Base-by-base conservation (phyloP, 2,797 vertebrate genomes). In the Florisuga fusca region DNA sequence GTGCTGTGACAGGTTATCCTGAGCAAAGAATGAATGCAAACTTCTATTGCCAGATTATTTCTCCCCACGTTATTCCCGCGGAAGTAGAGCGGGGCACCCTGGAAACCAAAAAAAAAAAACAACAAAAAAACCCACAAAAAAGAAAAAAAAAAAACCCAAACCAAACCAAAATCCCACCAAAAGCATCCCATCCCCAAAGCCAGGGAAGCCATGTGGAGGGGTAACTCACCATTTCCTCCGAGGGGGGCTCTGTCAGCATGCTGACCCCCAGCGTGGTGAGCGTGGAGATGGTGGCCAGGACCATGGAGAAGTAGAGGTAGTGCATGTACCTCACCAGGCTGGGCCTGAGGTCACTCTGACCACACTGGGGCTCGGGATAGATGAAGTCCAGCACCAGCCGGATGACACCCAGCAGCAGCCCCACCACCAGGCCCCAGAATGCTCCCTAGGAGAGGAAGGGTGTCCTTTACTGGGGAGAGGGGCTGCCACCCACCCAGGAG, bases 231-330 rank as follows among this genome's bases (percentile, higher is more conserved):
- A 98, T 99, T 36, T 99, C 98, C 2, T 97, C 96, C 38, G 96
- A 95, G 23, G 99, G 99, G 2, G 98, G 96, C 48, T 99, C 98
- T 3, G 99, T 99, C 68, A 97, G 93, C 97, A 99, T 82, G 90
- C 99, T 99, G 92, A 99, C 94, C 0, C 67, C 57, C 36, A 98
- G 97, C 94, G 98, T 96, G 2, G 98, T 97, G 21, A 96, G 15
- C 34, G 98, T 81, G 7, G 99, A 99, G 95, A 98, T n/a, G 9
- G 97, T 25, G 0, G 98, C 98, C 94, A 99, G 98, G 64, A 99
- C 86, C 93, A 98, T 98, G 92, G 99, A 99, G 97, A 99, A 99
- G 97, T 99, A 99, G 57, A 99, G 98, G 78, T 99, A 99, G 96
- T 99, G 99, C 72, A 99, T 95, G 12, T 98, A 81, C 96, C 98